Evolutionary conservation across 2,113 vertebrate species (phyloP).

Genomic region (Seriola aureovittata): DNA sequence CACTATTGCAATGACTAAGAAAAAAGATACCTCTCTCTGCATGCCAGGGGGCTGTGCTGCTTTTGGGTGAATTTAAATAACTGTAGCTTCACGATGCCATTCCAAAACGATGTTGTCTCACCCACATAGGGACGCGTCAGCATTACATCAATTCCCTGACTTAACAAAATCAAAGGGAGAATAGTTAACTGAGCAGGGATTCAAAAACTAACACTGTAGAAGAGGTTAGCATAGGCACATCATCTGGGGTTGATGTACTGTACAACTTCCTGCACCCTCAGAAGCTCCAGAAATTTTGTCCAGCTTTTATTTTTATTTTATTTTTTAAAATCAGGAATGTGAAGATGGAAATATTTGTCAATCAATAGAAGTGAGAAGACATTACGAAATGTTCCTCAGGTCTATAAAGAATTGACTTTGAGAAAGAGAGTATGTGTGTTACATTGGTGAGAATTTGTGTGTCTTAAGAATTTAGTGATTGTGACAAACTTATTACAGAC

Average conservation of each 20-base stretch:
- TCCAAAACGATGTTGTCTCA: conserved; percentile 72
- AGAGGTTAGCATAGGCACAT: conserved; percentile 76
- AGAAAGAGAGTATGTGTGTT: conserved; percentile 73
- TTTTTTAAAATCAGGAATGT: conserved; percentile 75
- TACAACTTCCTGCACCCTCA: conserved; percentile 70
- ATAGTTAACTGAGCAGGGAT: conserved; percentile 70
- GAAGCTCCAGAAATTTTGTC: conserved; percentile 58
- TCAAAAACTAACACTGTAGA: conserved; percentile 71
- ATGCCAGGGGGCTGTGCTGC: conserved; percentile 82
- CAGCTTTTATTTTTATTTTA: conserved; percentile 59
- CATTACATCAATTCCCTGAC: conserved; percentile 61
- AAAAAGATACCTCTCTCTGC: conserved; percentile 81
- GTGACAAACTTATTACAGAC: conserved; percentile 80
- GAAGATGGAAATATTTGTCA: conserved; percentile 71
- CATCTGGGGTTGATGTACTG: conserved; percentile 60
- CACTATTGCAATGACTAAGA: conserved; percentile 79
- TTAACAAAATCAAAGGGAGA: conserved; percentile 58
- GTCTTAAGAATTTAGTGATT: conserved; percentile 84
- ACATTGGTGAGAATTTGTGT: conserved; percentile 77
- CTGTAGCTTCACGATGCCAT: conserved; percentile 81
- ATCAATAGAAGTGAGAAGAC: conserved; percentile 59
- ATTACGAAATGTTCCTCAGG: conserved; percentile 79
- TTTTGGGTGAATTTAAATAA: conserved; percentile 76
- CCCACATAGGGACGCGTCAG: conserved; percentile 59
- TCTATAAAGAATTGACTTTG: conserved; percentile 77